Conservation (phyloP, 2,113 vertebrate genomes). For the Otolemur garnettii region DNA sequence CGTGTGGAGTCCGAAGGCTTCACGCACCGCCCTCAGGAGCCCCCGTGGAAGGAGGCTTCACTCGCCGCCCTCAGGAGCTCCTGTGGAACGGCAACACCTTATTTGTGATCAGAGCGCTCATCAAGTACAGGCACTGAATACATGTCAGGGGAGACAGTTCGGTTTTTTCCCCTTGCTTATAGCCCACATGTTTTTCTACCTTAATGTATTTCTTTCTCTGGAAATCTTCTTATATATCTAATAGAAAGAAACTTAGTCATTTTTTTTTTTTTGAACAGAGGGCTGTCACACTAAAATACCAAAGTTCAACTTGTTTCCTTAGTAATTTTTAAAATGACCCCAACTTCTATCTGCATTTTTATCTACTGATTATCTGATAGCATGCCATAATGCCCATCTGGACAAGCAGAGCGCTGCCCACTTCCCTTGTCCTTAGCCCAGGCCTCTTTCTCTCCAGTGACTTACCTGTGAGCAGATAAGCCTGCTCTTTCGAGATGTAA, state of each 20-base stretch:
- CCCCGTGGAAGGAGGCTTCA: neutral
- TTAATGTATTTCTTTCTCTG: neutral
- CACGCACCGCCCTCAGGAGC: neutral
- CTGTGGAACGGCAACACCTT: no score
- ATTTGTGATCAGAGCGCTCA: neutral
- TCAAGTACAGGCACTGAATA: fast-evolving
- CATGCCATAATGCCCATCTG: fast-evolving
- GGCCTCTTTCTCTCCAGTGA: fast-evolving
- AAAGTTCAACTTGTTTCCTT: neutral
- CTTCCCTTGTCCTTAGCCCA: fast-evolving
- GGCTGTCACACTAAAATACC: neutral
- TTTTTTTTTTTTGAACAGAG: neutral
- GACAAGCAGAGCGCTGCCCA: fast-evolving
- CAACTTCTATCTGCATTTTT: neutral
- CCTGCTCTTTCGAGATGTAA: neutral
- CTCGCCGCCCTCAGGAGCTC: neutral
- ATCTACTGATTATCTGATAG: fast-evolving
- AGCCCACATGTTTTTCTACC: neutral
- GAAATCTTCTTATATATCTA: neutral
- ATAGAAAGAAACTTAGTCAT: neutral
- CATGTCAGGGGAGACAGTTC: fast-evolving
- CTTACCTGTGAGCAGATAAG: fast-evolving
- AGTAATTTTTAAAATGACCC: neutral
- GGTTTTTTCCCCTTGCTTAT: neutral
- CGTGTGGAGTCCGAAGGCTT: neutral